A percentile compares a stretch with the other conserved stretches of the same genome.
Conservation (phyloP, 1,140 invertebrate species). For the Platorchestia sp. region DNA sequence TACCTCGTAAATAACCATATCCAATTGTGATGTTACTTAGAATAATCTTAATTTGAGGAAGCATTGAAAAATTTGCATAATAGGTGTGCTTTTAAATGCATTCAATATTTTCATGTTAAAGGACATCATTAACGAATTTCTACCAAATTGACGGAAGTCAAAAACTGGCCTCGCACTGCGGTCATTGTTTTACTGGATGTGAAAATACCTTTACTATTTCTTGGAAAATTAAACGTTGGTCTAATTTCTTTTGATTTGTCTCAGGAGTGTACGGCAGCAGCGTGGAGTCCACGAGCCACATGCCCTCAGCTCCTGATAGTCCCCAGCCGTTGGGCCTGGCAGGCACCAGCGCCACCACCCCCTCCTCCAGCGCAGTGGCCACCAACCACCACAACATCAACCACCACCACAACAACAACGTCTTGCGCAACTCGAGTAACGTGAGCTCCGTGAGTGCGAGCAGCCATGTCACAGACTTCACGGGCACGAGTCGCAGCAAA, state of each 20-base stretch:
- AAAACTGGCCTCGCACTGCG: background rate
- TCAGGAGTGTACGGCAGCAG: constrained; percentile 70
- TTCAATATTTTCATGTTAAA: background rate
- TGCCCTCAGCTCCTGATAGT: constrained; percentile 64
- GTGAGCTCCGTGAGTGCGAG: constrained; percentile 18
- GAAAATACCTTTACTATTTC: background rate
- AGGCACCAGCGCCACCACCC: background rate
- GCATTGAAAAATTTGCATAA: background rate
- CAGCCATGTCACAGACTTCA: constrained; percentile 15
- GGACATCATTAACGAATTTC: background rate
- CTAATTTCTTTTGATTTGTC: background rate
- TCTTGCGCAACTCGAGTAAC: constrained; percentile 40
- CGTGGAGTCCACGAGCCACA: constrained; percentile 69
- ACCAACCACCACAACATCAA: constrained; percentile 35
- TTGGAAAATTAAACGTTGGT: background rate
- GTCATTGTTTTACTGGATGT: background rate
- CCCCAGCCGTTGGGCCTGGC: constrained; percentile 33
- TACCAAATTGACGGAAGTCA: background rate
- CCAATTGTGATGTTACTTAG: background rate
- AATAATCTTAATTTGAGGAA: background rate
- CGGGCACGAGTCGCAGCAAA: constrained; percentile 41
- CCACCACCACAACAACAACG: constrained; percentile 42
- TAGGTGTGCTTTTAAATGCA: background rate
- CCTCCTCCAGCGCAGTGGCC: background rate
- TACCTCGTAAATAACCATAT: background rate